Conservation (phyloP, 1,140 invertebrate genomes). For the Drosophila navojoa region DNA sequence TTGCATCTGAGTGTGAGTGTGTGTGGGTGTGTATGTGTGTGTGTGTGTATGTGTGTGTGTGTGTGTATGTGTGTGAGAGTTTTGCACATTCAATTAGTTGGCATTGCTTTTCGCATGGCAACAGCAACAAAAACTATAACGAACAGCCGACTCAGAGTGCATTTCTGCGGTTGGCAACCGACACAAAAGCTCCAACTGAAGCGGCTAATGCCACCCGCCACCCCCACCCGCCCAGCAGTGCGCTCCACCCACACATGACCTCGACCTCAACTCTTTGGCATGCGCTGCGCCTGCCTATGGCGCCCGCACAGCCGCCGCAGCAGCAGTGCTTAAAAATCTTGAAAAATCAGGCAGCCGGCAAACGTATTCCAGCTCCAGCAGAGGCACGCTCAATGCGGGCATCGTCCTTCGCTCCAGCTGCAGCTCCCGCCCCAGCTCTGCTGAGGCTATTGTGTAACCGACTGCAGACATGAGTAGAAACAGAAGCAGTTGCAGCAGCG, state of each 20-base stretch:
- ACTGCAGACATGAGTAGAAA: neutral
- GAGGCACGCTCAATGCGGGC: conserved; percentile 26
- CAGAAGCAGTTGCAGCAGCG: neutral
- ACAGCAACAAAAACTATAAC: conserved; percentile 33
- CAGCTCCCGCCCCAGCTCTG: neutral
- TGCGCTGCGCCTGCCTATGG: conserved; percentile 13
- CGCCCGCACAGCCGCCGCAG: conserved; percentile 8
- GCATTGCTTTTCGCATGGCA: conserved; percentile 59
- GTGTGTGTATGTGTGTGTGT: neutral
- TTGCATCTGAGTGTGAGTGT: conserved; percentile 14
- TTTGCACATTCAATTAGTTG: conserved; percentile 80
- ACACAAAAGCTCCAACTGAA: conserved; percentile 47
- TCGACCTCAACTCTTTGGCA: conserved; percentile 52
- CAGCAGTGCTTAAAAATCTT: conserved; percentile 53
- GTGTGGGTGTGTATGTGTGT: neutral
- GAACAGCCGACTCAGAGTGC: conserved; percentile 30
- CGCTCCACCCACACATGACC: conserved; percentile 50
- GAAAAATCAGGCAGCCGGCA: conserved; percentile 70
- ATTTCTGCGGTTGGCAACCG: conserved; percentile 70
- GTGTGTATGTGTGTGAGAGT: conserved; percentile 13
- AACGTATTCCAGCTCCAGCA: conserved; percentile 50
- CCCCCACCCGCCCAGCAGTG: neutral
- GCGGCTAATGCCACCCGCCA: conserved; percentile 8
- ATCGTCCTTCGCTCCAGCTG: neutral
- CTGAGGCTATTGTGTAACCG: conserved; percentile 4